phyloP scores from a whole-genome alignment of 2,797 vertebrate species.

The Tympanoctomys barrerae region DNA sequence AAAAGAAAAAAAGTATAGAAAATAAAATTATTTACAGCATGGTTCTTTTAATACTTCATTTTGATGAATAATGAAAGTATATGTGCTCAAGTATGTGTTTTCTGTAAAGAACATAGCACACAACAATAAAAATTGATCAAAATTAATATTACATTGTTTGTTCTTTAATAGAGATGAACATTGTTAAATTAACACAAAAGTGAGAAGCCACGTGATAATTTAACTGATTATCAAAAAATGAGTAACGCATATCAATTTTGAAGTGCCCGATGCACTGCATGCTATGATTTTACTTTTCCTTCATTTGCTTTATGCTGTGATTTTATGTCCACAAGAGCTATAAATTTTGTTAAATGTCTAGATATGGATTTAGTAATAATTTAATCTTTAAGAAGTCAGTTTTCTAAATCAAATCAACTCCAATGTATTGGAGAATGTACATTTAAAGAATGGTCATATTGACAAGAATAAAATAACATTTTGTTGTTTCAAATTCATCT shows the following conservation, averaged over 20 bases:
- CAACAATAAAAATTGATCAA: slow-evolving; percentile 42
- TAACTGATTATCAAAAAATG: slow-evolving; percentile 54
- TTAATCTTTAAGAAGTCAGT: slow-evolving; percentile 64
- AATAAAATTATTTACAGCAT: slow-evolving; percentile 1
- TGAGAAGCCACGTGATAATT: slow-evolving; percentile 18
- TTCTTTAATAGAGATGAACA: slow-evolving; percentile 49
- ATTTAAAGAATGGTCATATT: background rate
- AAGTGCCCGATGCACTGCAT: background rate
- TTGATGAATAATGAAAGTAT: slow-evolving; percentile 44
- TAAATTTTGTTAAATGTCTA: slow-evolving; percentile 48
- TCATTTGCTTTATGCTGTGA: background rate
- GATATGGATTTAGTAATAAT: slow-evolving; percentile 39
- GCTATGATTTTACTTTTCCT: slow-evolving; percentile 28
- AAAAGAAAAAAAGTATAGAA: too few relatives aligned
- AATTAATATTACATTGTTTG: slow-evolving; percentile 55
- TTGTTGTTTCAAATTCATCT: slow-evolving; percentile 23
- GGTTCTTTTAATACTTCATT: background rate
- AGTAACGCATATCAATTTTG: slow-evolving; percentile 26
- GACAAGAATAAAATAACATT: slow-evolving; percentile 50
- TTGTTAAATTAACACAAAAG: slow-evolving; percentile 49
- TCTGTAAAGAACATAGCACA: slow-evolving; percentile 7
- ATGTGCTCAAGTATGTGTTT: background rate
- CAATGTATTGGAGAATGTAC: slow-evolving; percentile 16
- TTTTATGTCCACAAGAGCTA: slow-evolving; percentile 45
- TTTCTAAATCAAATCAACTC: slow-evolving; percentile 63